phyloP scores from a whole-genome alignment of 2,888 invertebrate genomes.

The Uropetala carovei region DNA sequence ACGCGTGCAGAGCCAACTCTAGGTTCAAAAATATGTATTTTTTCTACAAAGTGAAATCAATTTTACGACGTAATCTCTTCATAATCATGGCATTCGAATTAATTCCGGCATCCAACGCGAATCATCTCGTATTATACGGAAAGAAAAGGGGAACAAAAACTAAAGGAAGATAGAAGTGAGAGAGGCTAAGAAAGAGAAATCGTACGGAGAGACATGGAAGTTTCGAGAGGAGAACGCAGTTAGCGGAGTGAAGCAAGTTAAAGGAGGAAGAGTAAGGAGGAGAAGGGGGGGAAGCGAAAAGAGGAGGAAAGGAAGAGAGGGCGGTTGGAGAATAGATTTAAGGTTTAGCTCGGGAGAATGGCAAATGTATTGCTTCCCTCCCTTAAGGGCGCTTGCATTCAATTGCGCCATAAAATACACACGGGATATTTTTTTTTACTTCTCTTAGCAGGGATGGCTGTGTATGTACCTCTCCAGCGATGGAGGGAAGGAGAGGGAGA shows the following conservation, averaged over 20 bases:
- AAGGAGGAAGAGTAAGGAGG: neutral
- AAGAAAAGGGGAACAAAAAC: neutral
- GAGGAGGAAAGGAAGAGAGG: conserved; percentile 20
- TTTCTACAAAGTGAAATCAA: too few species aligned
- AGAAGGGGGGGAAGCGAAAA: neutral
- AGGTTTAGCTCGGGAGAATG: conserved; percentile 56
- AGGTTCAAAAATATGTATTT: too few species aligned
- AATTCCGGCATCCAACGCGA: neutral
- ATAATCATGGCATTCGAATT: neutral
- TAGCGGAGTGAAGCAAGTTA: neutral
- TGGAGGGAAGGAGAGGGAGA: neutral
- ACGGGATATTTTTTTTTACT: conserved; percentile 23
- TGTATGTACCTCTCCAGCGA: conserved; percentile 30
- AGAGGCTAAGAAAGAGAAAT: neutral
- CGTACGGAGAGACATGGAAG: neutral
- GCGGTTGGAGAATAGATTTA: conserved; percentile 55
- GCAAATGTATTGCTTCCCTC: conserved; percentile 61
- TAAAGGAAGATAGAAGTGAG: neutral
- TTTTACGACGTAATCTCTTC: neutral
- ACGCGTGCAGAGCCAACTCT: too few species aligned
- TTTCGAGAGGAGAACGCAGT: neutral
- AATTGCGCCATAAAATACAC: conserved; percentile 64
- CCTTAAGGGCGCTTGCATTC: conserved; percentile 63
- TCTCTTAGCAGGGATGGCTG: conserved; percentile 18
- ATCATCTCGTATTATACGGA: neutral